Evolutionary conservation across 2,888 invertebrate genomes (phyloP), one percentile per base, ranked within the genome.

Genomic region (Shargacucullia verbasci): DNA sequence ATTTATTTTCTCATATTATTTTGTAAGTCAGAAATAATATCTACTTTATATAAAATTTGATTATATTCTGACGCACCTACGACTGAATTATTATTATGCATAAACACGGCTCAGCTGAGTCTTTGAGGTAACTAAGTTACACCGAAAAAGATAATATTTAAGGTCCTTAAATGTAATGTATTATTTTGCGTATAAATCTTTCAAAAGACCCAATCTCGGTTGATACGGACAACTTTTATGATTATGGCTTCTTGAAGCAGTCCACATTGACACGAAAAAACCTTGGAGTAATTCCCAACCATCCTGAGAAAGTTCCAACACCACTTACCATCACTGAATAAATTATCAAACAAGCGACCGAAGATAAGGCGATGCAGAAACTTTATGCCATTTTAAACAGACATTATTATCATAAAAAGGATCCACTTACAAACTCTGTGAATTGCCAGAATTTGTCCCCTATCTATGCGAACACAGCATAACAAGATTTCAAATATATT

Each of bases 331-430:
- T 59, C 73, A 73, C 73, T 81, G 81, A 82, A 83, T 83, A 82
- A 81, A 81, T 84, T 81, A 83, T 78, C 73, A 77, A 79, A 78
- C 63, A 71, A 61, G 76, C 64, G 66, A 60, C 68, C 66, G 56
- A 55, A 79, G 80, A 80, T 82, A 81, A 82, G 74, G 73, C 65
- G 71, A 78, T 79, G 82, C 70, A 71, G 70, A 81, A 83, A 82
- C 77, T 84, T 84, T 81, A 78, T 79, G 72, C 75, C 74, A 65
- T 78, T 78, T 78, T 78, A 75, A 75, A 72, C 78, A 64, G 78
- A 59, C 79, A 79, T 81, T 80, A 81, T 79, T 71, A 69, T 71
- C 71, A 74, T 76, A 73, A 78, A 80, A 78, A 67, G 64, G 70
- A 70, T 76, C 75, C 72, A 61, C 70, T 76, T 79, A 74, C 65